These are phyloP conservation scores for Tricholauxania praeusta DNA, from an alignment of 2,888 invertebrate genomes.

Conservation along the genomic window DNA sequence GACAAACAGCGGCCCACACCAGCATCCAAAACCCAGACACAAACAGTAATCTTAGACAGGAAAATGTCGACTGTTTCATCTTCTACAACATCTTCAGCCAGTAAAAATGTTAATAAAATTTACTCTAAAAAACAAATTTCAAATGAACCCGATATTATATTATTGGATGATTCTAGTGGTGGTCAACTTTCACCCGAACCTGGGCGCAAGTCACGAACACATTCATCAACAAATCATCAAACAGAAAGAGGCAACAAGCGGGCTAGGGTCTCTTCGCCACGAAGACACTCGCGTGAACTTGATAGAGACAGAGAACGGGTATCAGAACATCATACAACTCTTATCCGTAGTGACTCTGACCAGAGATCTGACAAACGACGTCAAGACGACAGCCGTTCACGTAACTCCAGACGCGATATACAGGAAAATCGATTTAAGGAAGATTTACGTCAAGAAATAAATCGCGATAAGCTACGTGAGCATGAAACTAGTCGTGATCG, in stretches of 20 bases:
- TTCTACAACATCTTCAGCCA: constrained; percentile 54
- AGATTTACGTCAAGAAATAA: constrained; percentile 68
- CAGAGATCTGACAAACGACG: constrained; percentile 43
- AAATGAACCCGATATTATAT: constrained; percentile 72
- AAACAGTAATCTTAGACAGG: constrained; percentile 33
- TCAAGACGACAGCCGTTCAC: constrained; percentile 49
- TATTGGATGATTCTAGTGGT: constrained; percentile 76
- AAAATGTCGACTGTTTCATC: constrained; percentile 33
- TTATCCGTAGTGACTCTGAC: constrained; percentile 51
- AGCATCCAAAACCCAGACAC: constrained; percentile 12
- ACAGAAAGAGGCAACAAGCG: constrained; percentile 45
- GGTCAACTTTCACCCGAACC: constrained; percentile 69
- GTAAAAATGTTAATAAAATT: constrained; percentile 67
- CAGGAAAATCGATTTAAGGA: constrained; percentile 66
- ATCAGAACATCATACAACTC: constrained; percentile 30
- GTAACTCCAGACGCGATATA: constrained; percentile 68
- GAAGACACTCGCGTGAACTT: constrained; percentile 41
- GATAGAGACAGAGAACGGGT: constrained; percentile 42
- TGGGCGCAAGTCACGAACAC: constrained; percentile 52
- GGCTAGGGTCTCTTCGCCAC: constrained; percentile 33
- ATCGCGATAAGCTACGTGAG: constrained; percentile 69
- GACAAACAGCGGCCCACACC: background rate
- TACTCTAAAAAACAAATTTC: constrained; percentile 63
- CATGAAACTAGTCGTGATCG: constrained; percentile 67
- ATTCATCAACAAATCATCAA: constrained; percentile 49